Base-by-base conservation (phyloP, 2,888 invertebrate species). In the Disparrhopalites patrizii region DNA sequence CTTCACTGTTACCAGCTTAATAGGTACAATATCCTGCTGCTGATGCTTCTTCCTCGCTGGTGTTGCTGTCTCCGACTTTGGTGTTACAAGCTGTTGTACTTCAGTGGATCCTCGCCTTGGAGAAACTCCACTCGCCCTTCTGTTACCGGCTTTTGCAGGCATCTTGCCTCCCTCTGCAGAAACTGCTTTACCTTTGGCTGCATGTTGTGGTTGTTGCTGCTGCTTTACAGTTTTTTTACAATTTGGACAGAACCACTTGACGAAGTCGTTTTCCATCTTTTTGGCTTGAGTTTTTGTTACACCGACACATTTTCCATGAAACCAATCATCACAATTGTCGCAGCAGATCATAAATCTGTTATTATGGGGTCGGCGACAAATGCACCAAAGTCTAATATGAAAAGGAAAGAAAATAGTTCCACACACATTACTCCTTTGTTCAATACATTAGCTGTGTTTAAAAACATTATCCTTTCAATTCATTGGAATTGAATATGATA, bases 261-360 rank as follows among this genome's bases (percentile, higher is more conserved):
- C 85, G 8, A 91, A 90, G 73, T 89, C 86, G 62, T 87, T 85
- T 79, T 96, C 95, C 91, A 96, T 93, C 80, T 91, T 54, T 77
- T 78, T 77, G 62, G 92, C 93, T 88, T 91, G 90, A 0, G 88
- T 86, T 82, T 92, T 89, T 23, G 93, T 93, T 50, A 97, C 90
- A 76, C 91, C 91, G 15, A 97, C 95, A 81, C 96, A 97, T 77
- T 90, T 91, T n/a, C 96, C 96, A 78, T 97, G 96, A 79, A 93
- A 97, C 96, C 96, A 97, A 78, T 96, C 94, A 78, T 93, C 91
- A 79, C 96, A 97, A 15, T 86, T 85, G 79, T 97, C 96, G 79
- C 97, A 97, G 79, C 93, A 93, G 76, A 96, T 96, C 96, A 97
- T 97, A 78, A 97, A 96, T 62, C 94, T 75, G 74, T 95, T 93